Conservation (phyloP, 2,888 invertebrate genomes). For the Metacarcinus magister region DNA sequence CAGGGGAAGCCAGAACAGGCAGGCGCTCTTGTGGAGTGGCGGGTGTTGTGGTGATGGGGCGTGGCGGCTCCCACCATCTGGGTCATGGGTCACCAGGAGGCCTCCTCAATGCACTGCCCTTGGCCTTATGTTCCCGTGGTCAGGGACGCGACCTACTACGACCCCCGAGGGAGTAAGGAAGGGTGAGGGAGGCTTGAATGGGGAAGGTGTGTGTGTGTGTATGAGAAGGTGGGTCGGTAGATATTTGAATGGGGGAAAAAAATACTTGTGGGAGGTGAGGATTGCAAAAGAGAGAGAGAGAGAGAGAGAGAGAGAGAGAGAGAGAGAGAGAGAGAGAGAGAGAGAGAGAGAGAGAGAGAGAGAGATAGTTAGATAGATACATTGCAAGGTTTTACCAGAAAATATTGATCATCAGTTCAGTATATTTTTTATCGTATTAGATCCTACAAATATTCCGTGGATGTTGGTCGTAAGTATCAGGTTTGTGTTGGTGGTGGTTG, state of each 20-base stretch:
- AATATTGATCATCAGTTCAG: background rate
- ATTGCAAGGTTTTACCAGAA: background rate
- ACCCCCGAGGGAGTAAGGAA: background rate
- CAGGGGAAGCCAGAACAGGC: background rate
- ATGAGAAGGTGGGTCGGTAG: background rate
- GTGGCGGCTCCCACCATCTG: background rate
- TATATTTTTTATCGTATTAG: background rate
- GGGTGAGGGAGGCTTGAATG: background rate
- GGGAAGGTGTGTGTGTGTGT: background rate
- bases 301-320: background rate
- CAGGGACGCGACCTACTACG: conserved; percentile 38
- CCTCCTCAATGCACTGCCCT: background rate
- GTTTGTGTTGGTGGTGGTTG: background rate
- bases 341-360: background rate
- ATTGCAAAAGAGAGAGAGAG: background rate
- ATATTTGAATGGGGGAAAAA: background rate
- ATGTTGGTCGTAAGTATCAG: background rate
- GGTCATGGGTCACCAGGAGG: conserved; percentile 3
- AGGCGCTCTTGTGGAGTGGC: background rate
- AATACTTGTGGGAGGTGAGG: background rate
- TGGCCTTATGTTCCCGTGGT: background rate
- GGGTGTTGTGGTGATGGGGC: background rate
- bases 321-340: background rate
- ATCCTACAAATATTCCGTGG: background rate
- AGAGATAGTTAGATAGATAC: no score